Conservation (phyloP, 1,140 invertebrate genomes). For the Drosophila bifasciata region DNA sequence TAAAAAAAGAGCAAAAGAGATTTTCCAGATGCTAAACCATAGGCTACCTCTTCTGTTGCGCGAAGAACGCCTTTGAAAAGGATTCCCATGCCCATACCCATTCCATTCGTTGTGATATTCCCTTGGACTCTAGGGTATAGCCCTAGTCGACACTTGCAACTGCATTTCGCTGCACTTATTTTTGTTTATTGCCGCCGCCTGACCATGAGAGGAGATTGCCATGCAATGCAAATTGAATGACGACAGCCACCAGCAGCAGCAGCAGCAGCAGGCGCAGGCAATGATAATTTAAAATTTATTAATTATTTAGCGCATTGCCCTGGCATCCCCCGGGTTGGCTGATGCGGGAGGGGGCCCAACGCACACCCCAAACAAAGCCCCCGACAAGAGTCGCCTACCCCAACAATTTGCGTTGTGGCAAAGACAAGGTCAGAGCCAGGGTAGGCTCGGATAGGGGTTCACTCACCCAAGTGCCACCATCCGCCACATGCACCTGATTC, state of each 20-base stretch:
- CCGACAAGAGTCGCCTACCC: constrained; percentile 58
- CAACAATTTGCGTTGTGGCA: constrained; percentile 55
- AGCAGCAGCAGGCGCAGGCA: background rate
- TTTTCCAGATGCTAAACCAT: background rate
- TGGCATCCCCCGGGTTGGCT: background rate
- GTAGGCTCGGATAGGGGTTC: constrained; percentile 18
- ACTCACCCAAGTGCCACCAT: constrained; percentile 16
- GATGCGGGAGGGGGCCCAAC: background rate
- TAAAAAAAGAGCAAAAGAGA: too few relatives aligned
- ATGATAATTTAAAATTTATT: constrained; percentile 59
- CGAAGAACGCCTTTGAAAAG: too few relatives aligned
- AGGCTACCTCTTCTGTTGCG: background rate
- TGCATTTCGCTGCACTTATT: too few relatives aligned
- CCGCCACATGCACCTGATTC: constrained; percentile 28
- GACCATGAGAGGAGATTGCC: constrained; percentile 50
- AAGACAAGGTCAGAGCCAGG: background rate
- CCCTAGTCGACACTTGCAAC: too few relatives aligned
- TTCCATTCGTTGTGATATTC: too few relatives aligned
- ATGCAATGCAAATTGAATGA: constrained; percentile 56
- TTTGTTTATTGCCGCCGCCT: constrained; percentile 12
- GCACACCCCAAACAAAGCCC: background rate
- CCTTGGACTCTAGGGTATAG: too few relatives aligned
- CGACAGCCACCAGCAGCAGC: constrained; percentile 5
- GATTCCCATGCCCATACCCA: too few relatives aligned
- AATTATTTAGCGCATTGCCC: constrained; percentile 41